Percentiles rank a stretch among this genome's conserved stretches.
Conservation (phyloP, 30 jellyfish, hydroid and myxozoan genomes). For the Hydractinia echinata region DNA sequence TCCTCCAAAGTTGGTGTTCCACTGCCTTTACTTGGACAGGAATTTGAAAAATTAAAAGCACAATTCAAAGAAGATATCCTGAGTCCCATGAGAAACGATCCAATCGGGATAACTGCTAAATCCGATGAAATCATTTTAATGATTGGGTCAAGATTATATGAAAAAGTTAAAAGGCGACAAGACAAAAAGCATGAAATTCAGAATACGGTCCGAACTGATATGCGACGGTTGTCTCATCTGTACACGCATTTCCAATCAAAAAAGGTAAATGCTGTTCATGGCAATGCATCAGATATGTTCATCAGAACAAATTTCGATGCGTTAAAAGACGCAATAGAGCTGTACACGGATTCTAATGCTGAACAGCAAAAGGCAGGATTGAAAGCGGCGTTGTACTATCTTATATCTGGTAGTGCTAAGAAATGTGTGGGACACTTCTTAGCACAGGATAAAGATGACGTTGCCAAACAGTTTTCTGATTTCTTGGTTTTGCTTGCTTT, state of each 20-base stretch:
- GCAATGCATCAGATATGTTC: conserved; percentile 23
- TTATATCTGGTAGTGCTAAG: neutral
- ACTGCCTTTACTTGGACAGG: conserved; percentile 4
- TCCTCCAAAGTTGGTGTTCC: conserved; percentile 13
- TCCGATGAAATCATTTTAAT: conserved; percentile 13
- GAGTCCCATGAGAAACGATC: conserved; percentile 7
- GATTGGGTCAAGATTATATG: conserved; percentile 18
- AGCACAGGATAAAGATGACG: conserved; percentile 10
- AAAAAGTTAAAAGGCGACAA: neutral
- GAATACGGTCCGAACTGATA: conserved; percentile 29
- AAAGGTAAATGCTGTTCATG: neutral
- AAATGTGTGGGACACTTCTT: neutral
- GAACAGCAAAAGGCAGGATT: neutral
- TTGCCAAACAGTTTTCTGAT: conserved; percentile 4
- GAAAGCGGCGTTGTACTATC: neutral
- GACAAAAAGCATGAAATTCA: conserved; percentile 5
- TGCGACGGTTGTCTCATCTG: conserved; percentile 31
- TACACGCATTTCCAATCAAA: neutral
- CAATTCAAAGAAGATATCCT: neutral
- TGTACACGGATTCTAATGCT: conserved; percentile 8
- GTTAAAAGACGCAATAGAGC: conserved; percentile 12
- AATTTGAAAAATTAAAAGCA: conserved; percentile 1
- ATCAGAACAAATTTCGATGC: conserved; percentile 7
- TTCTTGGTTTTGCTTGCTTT: conserved; percentile 11
- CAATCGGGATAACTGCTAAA: conserved; percentile 15